Conservation (phyloP, 2,888 invertebrate genomes). For the Eutolmus rufibarbis region DNA sequence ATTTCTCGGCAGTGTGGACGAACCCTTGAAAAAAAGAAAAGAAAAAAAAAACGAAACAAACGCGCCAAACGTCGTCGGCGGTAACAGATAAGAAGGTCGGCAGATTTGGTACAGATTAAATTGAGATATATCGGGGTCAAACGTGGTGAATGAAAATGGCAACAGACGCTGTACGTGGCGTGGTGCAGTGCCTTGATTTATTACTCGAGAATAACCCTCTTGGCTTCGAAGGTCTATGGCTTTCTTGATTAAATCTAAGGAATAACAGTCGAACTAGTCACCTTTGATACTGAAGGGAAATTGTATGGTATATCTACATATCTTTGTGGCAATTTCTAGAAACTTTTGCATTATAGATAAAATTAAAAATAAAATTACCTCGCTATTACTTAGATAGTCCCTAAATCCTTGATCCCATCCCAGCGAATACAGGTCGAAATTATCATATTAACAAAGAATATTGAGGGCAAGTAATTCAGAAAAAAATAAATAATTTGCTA, state of each 20-base stretch:
- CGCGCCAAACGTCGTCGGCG: not conserved
- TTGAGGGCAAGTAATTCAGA: too few species aligned
- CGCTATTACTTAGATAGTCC: too few species aligned
- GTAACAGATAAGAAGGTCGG: not conserved
- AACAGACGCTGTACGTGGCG: not conserved
- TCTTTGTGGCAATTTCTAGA: too few species aligned
- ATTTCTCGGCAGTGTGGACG: not conserved
- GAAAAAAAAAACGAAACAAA: not conserved
- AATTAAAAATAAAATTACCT: too few species aligned
- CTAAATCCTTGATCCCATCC: too few species aligned
- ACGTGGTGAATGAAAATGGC: conserved; percentile 6
- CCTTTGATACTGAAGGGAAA: not conserved
- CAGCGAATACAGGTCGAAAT: too few species aligned
- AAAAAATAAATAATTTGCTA: too few species aligned
- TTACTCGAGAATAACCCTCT: not conserved
- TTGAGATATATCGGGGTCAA: conserved; percentile 16
- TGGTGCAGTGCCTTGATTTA: not conserved
- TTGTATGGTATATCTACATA: not conserved
- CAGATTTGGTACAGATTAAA: conserved; percentile 12
- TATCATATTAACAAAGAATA: too few species aligned
- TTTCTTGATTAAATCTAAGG: not conserved
- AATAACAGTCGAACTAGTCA: not conserved
- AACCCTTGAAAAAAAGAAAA: not conserved
- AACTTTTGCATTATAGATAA: too few species aligned
- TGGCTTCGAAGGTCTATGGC: not conserved